phyloP scores from a whole-genome alignment of 2,888 invertebrate genomes.

The Mamestra brassicae region DNA sequence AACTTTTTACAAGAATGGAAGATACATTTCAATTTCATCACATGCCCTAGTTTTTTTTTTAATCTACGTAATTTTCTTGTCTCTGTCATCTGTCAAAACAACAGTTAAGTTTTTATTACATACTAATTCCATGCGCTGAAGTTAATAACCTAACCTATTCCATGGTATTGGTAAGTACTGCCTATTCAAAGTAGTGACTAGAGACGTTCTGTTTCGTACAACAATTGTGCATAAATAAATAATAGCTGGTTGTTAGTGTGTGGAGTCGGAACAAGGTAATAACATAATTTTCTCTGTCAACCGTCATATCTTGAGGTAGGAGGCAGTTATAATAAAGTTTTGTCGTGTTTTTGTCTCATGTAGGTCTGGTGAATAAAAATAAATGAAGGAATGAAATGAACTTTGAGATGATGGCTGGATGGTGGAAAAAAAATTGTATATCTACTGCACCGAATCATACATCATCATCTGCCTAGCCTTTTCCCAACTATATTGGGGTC shows the following conservation, averaged over 20 bases:
- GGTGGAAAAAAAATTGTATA: too few species aligned
- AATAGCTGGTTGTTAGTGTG: slow-evolving; percentile 22
- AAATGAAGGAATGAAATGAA: background rate
- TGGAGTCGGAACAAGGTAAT: slow-evolving; percentile 43
- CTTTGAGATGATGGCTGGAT: background rate
- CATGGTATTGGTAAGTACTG: background rate
- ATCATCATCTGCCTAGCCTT: too few species aligned
- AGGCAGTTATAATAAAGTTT: background rate
- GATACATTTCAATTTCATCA: slow-evolving; percentile 26
- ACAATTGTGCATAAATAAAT: slow-evolving; percentile 40
- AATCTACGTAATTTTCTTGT: slow-evolving; percentile 35
- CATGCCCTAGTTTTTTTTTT: slow-evolving; percentile 13
- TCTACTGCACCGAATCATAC: too few species aligned
- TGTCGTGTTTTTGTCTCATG: background rate
- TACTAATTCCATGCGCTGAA: slow-evolving; percentile 5
- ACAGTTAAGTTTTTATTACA: slow-evolving; percentile 16
- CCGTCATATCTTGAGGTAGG: background rate
- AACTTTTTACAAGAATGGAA: slow-evolving; percentile 4
- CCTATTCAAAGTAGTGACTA: slow-evolving; percentile 10
- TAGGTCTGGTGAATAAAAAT: background rate
- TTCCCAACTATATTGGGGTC: too few species aligned
- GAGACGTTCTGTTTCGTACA: slow-evolving; percentile 41
- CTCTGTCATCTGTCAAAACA: slow-evolving; percentile 19
- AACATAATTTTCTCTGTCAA: slow-evolving; percentile 36
- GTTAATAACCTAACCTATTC: slow-evolving; percentile 15